Percentiles rank a stretch among this genome's conserved stretches.
Conservation (phyloP, 1,140 invertebrate genomes). For the Pygmarrhopalites habei region DNA sequence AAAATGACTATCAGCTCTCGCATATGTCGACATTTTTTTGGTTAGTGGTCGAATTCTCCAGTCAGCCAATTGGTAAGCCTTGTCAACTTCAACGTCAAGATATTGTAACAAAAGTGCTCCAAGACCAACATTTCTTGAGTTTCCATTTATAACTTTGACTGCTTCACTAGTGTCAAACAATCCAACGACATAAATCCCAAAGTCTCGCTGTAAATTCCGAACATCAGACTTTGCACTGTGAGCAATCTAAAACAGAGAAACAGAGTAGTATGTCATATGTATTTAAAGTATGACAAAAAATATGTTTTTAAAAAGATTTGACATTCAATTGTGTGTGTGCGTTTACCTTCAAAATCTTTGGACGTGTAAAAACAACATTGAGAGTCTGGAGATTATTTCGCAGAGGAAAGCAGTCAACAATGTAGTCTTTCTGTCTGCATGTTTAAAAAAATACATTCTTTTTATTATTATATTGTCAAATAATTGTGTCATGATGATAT, state of each 20-base stretch:
- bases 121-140: constrained; percentile 69
- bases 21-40: constrained; percentile 74
- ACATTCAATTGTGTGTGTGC: too few species aligned
- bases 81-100: constrained; percentile 30
- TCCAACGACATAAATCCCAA: constrained; percentile 90
- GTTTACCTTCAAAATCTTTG: constrained; percentile 82
- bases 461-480: too few species aligned
- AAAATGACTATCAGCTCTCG: constrained; percentile 90
- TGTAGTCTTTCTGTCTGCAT: constrained; percentile 86
- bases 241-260: constrained; percentile 57
- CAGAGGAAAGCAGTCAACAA: constrained; percentile 78
- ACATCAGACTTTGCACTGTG: constrained; percentile 88
- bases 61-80: constrained; percentile 39
- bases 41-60: constrained; percentile 71
- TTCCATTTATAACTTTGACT: constrained; percentile 41
- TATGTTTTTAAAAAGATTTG: not conserved
- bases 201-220: constrained; percentile 89
- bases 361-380: constrained; percentile 87
- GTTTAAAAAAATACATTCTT: too few species aligned
- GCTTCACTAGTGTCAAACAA: constrained; percentile 67
- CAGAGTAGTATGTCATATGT: not conserved
- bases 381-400: constrained; percentile 72
- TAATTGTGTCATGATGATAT: too few species aligned
- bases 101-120: constrained; percentile 73
- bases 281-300: not conserved